These are phyloP conservation scores for Onychomys torridus DNA, from an alignment of 2,797 vertebrate genomes.

Conservation along the genomic window DNA sequence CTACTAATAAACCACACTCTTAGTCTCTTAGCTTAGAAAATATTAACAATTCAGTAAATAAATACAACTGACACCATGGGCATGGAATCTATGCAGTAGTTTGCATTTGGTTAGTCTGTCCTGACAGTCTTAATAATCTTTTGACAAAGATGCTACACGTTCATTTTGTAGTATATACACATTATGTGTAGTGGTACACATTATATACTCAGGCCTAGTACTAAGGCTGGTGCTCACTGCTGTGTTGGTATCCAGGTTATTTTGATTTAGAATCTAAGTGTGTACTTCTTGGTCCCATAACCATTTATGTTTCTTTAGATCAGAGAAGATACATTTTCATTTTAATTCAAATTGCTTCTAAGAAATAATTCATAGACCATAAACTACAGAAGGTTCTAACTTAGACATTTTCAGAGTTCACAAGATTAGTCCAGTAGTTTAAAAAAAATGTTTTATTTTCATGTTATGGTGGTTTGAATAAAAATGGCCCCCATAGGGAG, in stretches of 20 bases:
- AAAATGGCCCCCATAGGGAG: too few species aligned
- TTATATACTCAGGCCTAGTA: neutral
- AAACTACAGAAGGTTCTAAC: neutral
- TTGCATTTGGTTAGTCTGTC: neutral
- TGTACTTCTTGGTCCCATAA: neutral
- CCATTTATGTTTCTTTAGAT: neutral
- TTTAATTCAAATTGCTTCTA: neutral
- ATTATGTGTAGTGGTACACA: neutral
- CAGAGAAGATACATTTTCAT: neutral
- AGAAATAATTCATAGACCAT: neutral
- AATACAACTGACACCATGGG: neutral
- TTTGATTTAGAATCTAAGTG: constrained; percentile 4
- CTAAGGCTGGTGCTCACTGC: neutral
- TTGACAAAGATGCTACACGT: neutral
- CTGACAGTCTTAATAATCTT: constrained; percentile 9
- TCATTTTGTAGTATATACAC: neutral
- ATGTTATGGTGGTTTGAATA: neutral
- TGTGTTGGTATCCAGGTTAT: neutral
- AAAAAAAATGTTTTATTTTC: neutral
- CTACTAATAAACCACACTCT: neutral
- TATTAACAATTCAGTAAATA: neutral
- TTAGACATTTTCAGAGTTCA: neutral
- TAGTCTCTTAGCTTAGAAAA: neutral
- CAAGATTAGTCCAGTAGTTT: neutral
- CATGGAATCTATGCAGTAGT: neutral